Conservation (phyloP, 2,888 invertebrate species). For the Drosophila gaucha region DNA sequence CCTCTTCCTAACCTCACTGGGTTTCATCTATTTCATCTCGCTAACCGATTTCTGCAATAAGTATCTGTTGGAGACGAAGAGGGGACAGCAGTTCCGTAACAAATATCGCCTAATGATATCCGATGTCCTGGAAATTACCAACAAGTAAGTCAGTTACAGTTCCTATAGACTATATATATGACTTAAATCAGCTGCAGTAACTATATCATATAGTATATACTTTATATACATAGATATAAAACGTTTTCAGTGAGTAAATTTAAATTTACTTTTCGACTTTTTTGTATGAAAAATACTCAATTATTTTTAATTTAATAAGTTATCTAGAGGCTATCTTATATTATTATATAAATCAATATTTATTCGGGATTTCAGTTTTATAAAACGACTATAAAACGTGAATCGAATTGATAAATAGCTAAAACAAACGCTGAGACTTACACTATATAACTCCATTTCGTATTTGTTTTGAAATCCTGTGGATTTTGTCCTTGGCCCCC, state of each 20-base stretch:
- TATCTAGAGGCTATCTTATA: too few relatives aligned
- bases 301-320: too few relatives aligned
- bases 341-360: too few relatives aligned
- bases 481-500: background rate
- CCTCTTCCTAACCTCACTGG: slow-evolving; percentile 87
- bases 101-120: slow-evolving; percentile 88
- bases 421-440: too few relatives aligned
- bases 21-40: slow-evolving; percentile 89
- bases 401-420: too few relatives aligned
- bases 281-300: too few relatives aligned
- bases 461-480: background rate
- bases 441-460: background rate
- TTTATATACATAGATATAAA: background rate
- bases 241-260: too few relatives aligned
- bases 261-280: too few relatives aligned
- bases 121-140: slow-evolving; percentile 90
- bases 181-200: too few relatives aligned
- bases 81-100: slow-evolving; percentile 87
- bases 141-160: slow-evolving; percentile 87
- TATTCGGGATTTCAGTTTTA: too few relatives aligned
- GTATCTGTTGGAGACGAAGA: slow-evolving; percentile 87
- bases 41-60: slow-evolving; percentile 88
- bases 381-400: too few relatives aligned
- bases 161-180: background rate
- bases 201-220: background rate